A percentile compares a stretch with the other conserved stretches of the same genome.
Conservation (phyloP, 30 jellyfish, hydroid and myxozoan species). For the Aurelia coerulea region DNA sequence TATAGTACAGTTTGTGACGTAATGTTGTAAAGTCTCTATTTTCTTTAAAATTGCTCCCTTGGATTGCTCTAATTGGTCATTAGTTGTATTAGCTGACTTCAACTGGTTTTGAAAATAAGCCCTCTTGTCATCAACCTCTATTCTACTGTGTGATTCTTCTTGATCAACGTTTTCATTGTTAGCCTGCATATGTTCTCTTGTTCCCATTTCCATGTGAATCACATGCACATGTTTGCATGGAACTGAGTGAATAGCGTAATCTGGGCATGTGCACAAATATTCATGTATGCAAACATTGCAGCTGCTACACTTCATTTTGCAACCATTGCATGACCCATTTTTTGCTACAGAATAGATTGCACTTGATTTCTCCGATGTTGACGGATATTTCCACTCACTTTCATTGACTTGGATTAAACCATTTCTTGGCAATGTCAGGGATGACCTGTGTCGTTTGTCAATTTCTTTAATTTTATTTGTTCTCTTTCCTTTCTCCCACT, state of each 20-base stretch:
- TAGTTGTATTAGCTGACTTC: not conserved
- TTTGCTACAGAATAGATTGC: not conserved
- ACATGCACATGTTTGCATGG: constrained; percentile 31
- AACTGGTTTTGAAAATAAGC: constrained; percentile 4
- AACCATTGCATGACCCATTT: not conserved
- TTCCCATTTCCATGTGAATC: not conserved
- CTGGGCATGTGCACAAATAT: not conserved
- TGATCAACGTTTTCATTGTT: not conserved
- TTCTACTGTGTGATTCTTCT: no score
- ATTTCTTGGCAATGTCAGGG: not conserved
- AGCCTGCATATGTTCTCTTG: not conserved
- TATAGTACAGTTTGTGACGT: not conserved
- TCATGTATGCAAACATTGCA: constrained; percentile 19
- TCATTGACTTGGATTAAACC: no score
- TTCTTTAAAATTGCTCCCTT: not conserved
- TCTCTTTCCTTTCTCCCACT: constrained; percentile 46
- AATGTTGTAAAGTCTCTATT: not conserved
- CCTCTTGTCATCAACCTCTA: constrained; percentile 3
- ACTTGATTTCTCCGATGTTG: no score
- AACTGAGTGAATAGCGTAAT: constrained; percentile 27
- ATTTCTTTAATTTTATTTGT: constrained; percentile 42
- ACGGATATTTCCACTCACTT: no score
- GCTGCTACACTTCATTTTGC: constrained; percentile 19
- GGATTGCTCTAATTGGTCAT: not conserved
- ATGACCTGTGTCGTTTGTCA: constrained; percentile 39